Conservation (phyloP, 2,888 invertebrate species). For the Agonum fuliginosum region DNA sequence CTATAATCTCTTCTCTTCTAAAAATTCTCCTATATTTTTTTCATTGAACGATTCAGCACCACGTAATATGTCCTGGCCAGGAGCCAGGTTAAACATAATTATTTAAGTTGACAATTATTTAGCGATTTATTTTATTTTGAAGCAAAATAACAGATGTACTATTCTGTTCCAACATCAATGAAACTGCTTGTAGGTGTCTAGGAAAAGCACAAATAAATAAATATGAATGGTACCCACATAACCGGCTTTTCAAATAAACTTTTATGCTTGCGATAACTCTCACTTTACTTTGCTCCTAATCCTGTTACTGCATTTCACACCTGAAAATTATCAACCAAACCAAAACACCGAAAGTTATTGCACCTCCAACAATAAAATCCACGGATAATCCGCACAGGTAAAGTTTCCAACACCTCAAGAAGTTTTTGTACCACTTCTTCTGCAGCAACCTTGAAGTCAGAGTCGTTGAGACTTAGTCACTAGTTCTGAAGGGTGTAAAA, state of each 20-base stretch:
- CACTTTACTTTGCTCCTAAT: background rate
- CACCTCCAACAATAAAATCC: slow-evolving; percentile 9
- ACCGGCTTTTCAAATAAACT: background rate
- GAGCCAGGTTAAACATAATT: too few relatives aligned
- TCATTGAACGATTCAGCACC: too few relatives aligned
- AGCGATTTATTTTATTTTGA: too few relatives aligned
- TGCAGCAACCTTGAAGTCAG: slow-evolving; percentile 8
- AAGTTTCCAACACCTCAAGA: slow-evolving; percentile 9
- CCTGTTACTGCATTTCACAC: slow-evolving; percentile 10
- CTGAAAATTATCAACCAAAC: slow-evolving; percentile 1
- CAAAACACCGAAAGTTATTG: slow-evolving; percentile 14
- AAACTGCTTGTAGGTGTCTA: too few relatives aligned
- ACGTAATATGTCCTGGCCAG: too few relatives aligned
- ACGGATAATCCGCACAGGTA: slow-evolving; percentile 12
- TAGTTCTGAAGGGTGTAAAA: background rate
- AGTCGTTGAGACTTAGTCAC: background rate
- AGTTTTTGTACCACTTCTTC: background rate
- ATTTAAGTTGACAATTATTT: too few relatives aligned
- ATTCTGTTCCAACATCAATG: too few relatives aligned
- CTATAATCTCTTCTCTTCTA: too few relatives aligned
- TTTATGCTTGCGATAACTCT: slow-evolving; percentile 14
- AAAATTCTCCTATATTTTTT: too few relatives aligned
- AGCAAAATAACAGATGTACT: too few relatives aligned
- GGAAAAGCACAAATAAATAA: background rate
- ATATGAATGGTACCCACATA: background rate